A percentile compares a stretch with the other conserved stretches of the same genome.
These are phyloP conservation scores for Pachycephala philippinensis DNA, from an alignment of 2,113 vertebrate species.

Conservation along the genomic window DNA sequence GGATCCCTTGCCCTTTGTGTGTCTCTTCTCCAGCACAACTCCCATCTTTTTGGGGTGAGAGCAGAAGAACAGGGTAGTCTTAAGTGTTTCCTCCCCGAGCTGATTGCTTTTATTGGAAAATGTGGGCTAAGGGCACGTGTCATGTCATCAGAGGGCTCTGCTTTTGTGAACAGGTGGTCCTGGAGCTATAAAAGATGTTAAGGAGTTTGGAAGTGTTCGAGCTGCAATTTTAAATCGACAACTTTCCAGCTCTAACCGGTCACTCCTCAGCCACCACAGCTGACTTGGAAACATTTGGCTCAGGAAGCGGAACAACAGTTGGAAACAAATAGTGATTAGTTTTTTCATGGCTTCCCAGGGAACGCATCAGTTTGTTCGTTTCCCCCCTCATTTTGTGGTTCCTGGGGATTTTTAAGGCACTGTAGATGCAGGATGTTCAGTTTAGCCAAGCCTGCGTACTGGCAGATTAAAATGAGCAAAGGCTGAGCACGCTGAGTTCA, in stretches of 20 bases:
- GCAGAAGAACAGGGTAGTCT: not conserved
- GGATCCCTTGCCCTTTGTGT: not conserved
- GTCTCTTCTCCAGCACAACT: not conserved
- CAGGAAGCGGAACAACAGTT: conserved; percentile 44
- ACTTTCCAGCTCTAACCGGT: conserved; percentile 44
- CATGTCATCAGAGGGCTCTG: not conserved
- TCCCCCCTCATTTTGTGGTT: not conserved
- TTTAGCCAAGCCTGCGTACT: conserved; percentile 21
- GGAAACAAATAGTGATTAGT: conserved; percentile 54
- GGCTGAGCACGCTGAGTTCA: conserved; percentile 49
- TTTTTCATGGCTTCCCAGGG: conserved; percentile 62
- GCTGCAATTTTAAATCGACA: not conserved
- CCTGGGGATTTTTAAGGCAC: conserved; percentile 57
- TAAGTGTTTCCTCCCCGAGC: not conserved
- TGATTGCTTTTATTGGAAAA: not conserved
- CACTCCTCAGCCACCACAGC: conserved; percentile 31
- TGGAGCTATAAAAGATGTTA: not conserved
- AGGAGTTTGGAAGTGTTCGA: conserved; percentile 4
- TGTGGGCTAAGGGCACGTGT: not conserved
- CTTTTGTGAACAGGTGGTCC: conserved; percentile 28
- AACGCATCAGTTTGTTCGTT: not conserved
- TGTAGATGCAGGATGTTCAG: conserved; percentile 4
- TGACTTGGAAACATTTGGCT: conserved; percentile 59
- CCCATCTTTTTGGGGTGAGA: not conserved
- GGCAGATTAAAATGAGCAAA: conserved; percentile 67